These are phyloP conservation scores for Siphamia tubifer DNA, from an alignment of 2,113 vertebrate genomes.

Conservation along the genomic window DNA sequence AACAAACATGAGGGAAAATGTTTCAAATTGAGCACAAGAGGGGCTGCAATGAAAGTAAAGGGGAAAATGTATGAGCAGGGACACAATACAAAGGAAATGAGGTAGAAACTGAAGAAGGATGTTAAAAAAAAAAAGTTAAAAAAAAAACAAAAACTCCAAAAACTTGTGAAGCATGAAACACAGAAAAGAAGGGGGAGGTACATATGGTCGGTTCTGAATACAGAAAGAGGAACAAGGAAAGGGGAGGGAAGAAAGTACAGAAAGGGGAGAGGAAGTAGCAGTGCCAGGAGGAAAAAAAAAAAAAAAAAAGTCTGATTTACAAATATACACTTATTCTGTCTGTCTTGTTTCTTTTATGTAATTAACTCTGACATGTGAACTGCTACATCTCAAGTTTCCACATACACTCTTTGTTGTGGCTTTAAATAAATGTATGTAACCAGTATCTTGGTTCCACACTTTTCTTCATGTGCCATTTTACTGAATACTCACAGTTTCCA, in stretches of 20 bases:
- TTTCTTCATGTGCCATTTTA: not conserved
- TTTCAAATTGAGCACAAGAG: no score
- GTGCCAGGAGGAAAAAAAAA: not conserved
- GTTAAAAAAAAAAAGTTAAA: not conserved
- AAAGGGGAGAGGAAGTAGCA: not conserved
- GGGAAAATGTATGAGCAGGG: no score
- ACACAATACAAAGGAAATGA: slow-evolving; percentile 33
- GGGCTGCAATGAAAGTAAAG: no score
- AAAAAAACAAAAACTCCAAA: not conserved
- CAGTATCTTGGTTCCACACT: no score
- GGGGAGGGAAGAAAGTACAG: slow-evolving; percentile 50
- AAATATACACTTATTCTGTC: not conserved
- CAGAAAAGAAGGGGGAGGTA: slow-evolving; percentile 35
- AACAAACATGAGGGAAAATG: no score
- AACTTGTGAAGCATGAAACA: slow-evolving; percentile 26
- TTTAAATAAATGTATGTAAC: not conserved
- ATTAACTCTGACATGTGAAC: not conserved
- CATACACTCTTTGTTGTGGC: not conserved
- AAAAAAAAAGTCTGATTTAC: no score
- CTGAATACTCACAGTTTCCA: not conserved
- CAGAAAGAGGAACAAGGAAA: slow-evolving; percentile 58
- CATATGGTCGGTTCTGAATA: slow-evolving; percentile 7
- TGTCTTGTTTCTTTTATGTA: not conserved
- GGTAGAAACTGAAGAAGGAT: not conserved
- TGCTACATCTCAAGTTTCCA: not conserved